phyloP scores from a whole-genome alignment of 2,797 vertebrate species.

The Lutjanus campechanus region DNA sequence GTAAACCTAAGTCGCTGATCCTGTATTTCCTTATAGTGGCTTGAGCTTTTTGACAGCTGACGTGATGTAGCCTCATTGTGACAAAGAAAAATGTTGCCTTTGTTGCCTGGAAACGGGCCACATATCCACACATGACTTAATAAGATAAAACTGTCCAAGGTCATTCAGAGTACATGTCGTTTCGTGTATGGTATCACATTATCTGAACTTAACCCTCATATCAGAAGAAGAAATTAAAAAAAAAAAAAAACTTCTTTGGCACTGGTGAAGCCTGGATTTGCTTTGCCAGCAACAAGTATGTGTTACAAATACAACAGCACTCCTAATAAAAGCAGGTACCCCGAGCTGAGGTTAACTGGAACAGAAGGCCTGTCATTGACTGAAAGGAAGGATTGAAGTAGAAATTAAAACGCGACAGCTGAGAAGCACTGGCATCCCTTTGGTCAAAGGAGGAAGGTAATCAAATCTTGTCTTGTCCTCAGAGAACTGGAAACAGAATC shows the following conservation, averaged over 20 bases:
- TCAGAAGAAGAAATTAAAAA: conserved; percentile 36
- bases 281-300: conserved; percentile 58
- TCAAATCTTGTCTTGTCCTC: conserved; percentile 62
- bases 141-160: conserved; percentile 33
- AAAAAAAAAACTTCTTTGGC: conserved; percentile 23
- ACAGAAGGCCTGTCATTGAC: conserved; percentile 45
- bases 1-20: conserved; percentile 11
- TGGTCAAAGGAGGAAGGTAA: conserved; percentile 65
- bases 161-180: conserved; percentile 43
- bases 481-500: conserved; percentile 53
- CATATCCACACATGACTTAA: neutral
- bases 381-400: conserved; percentile 62
- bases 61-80: neutral
- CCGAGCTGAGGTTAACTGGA: conserved; percentile 40
- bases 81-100: neutral
- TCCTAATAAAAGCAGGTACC: conserved; percentile 46
- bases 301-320: conserved; percentile 63
- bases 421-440: conserved; percentile 75
- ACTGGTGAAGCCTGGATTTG: conserved; percentile 48
- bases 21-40: conserved; percentile 1
- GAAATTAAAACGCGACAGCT: conserved; percentile 73
- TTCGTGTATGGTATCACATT: conserved; percentile 47
- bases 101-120: neutral
- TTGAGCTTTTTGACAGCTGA: conserved; percentile 15
- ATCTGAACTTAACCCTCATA: conserved; percentile 39